Base-by-base conservation (phyloP, 2,113 vertebrate species). In the Donacobius atricapilla region DNA sequence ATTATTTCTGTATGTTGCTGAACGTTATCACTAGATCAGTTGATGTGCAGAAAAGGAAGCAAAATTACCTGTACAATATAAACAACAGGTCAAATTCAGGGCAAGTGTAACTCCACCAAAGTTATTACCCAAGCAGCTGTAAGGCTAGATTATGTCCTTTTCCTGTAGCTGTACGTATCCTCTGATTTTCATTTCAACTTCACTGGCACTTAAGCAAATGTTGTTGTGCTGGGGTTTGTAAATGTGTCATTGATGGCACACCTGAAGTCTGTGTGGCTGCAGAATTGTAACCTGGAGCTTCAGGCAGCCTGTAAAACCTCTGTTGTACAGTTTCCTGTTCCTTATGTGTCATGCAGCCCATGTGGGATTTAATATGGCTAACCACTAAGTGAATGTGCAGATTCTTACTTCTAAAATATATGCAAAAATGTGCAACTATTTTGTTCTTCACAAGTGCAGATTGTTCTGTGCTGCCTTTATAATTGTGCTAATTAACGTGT, bases 361-460 rank as follows among this genome's bases (percentile, higher is more conserved):
- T 35, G 28, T 83, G n/a, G 42, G 35, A 65, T 94, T 83, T 65
- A 93, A 83, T 87, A 70, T 35, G 33, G 42, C 70, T 73, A 87
- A 70, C n/a, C 30, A 66, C 14, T 72, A 90, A 77, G 47, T 45
- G 44, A 73, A 58, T 51, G 58, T 58, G 44, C 50, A 83, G 92
- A 57, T 80, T 87, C 94, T 56, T 85, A 69, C 45, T 94, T 93
- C 63, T 58, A 37, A 95, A 87, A 44, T 66, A 76, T 35, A 73
- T 77, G 83, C 78, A 88, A 83, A 94, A 91, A 70, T 37, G 54
- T 93, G 81, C 65, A 83, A 53, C 78, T 79, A 16, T 82, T 93
- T 68, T 85, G 84, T 83, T 94, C 93, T 91, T 92, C 60, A 53
- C 70, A 93, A 94, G 89, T 65, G 73, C 87, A 93, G 78, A 82